These are phyloP conservation scores for Nephila pilipes DNA, from an alignment of 1,140 invertebrate genomes.

Conservation along the genomic window DNA sequence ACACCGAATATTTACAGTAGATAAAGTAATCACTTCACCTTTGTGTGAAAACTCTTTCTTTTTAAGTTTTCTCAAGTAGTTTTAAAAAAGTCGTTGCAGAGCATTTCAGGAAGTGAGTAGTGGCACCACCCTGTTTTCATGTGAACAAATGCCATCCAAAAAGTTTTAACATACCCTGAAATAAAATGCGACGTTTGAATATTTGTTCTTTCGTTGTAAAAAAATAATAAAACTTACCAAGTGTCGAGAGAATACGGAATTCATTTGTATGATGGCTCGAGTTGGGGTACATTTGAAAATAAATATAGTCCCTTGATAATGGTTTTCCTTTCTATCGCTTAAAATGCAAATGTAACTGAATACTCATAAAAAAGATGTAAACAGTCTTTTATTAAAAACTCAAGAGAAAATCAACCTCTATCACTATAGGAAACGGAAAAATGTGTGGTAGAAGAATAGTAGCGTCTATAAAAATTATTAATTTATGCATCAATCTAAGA, in stretches of 20 bases:
- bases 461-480: neutral
- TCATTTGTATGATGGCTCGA: constrained; percentile 1
- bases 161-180: neutral
- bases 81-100: neutral
- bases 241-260: neutral
- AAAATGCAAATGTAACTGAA: neutral
- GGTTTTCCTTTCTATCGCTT: neutral
- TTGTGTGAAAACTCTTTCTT: constrained; percentile 9
- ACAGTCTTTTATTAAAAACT: neutral
- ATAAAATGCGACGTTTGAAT: neutral
- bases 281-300: neutral
- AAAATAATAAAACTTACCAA: neutral
- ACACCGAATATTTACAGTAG: constrained; percentile 31
- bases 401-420: neutral
- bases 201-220: neutral
- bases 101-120: neutral
- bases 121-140: neutral
- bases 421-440: neutral
- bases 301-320: neutral
- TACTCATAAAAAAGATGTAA: neutral
- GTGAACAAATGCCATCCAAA: neutral
- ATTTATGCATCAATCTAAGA: neutral
- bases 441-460: no score
- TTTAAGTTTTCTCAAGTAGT: neutral
- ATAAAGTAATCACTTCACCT: constrained; percentile 31